phyloP scores from a whole-genome alignment of 2,797 vertebrate genomes.

The Pangasius macronema region DNA sequence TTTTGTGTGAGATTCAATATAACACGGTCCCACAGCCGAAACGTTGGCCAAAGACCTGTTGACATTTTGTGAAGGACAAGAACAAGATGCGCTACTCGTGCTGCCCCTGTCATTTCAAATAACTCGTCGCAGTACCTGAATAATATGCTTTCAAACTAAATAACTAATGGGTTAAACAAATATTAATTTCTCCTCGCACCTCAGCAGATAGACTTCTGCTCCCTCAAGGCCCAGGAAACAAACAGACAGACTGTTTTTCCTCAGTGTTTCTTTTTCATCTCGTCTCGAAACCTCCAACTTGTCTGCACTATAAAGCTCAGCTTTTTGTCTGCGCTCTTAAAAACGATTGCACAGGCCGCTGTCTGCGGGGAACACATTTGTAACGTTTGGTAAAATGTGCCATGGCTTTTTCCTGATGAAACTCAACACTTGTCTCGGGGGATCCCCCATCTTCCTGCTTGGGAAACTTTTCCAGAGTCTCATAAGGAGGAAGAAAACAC shows the following conservation, averaged over 20 bases:
- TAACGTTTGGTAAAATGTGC: slow-evolving; percentile 62
- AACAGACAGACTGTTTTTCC: slow-evolving; percentile 28
- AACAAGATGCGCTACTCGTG: not conserved
- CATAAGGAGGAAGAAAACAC: not conserved
- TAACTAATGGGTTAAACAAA: not conserved
- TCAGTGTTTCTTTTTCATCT: not conserved
- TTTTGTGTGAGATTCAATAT: not conserved
- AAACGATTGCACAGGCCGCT: slow-evolving; percentile 42
- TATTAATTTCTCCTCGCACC: not conserved
- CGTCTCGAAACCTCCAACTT: slow-evolving; percentile 19
- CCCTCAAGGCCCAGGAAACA: slow-evolving; percentile 24
- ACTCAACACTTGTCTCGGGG: slow-evolving; percentile 38
- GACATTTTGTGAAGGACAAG: not conserved
- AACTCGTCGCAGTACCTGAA: not conserved
- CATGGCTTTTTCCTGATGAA: slow-evolving; percentile 53
- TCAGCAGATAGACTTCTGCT: slow-evolving; percentile 1
- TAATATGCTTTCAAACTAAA: not conserved
- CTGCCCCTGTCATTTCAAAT: not conserved
- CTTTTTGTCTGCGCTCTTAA: slow-evolving; percentile 43
- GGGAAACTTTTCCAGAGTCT: slow-evolving; percentile 44
- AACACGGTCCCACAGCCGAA: not conserved
- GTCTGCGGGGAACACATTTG: slow-evolving; percentile 62
- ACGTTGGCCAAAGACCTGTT: not conserved
- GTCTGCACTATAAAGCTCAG: slow-evolving; percentile 34
- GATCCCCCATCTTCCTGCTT: slow-evolving; percentile 49